These are phyloP conservation scores for Crocidura indochinensis DNA, from an alignment of 2,797 vertebrate species.

Conservation along the genomic window DNA sequence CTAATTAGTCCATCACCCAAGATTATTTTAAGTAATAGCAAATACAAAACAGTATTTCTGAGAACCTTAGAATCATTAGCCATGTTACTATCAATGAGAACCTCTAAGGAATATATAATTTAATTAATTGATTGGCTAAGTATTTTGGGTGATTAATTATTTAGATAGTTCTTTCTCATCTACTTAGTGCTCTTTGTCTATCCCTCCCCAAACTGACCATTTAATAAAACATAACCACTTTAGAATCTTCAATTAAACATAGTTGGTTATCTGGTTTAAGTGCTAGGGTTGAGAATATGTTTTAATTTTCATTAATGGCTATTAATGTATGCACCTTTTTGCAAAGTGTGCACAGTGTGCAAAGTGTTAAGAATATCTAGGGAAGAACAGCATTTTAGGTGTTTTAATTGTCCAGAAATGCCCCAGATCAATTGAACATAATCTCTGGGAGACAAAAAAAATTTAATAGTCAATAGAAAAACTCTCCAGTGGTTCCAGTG, in stretches of 20 bases:
- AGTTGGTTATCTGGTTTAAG: neutral
- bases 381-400: neutral
- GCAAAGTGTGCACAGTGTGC: too few relatives aligned
- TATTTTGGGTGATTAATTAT: neutral
- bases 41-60: neutral
- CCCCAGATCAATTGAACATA: conserved; percentile 14
- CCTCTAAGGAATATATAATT: neutral
- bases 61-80: neutral
- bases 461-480: neutral
- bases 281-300: conserved; percentile 10
- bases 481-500: neutral
- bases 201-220: neutral
- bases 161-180: neutral
- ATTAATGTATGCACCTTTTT: neutral
- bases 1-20: neutral
- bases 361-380: neutral
- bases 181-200: neutral
- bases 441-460: neutral
- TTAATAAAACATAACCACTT: neutral
- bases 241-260: neutral
- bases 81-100: neutral
- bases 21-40: neutral
- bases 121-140: neutral
- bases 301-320: conserved; percentile 21
- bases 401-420: neutral